These are phyloP conservation scores for Perodicticus potto DNA, from an alignment of 2,797 vertebrate species.

Conservation along the genomic window DNA sequence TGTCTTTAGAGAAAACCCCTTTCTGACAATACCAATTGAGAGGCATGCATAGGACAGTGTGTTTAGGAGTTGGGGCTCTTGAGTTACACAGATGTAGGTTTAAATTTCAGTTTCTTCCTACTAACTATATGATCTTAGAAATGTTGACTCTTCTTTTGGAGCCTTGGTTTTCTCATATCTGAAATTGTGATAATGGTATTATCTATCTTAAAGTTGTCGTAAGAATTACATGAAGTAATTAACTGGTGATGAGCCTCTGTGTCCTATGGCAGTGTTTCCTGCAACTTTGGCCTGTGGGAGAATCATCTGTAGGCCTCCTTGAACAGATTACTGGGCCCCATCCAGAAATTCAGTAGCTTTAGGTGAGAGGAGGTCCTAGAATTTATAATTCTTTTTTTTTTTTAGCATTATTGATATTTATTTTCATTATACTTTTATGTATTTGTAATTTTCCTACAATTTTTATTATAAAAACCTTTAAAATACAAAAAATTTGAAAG, in stretches of 20 bases:
- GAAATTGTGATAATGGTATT: background rate
- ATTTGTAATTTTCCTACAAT: background rate
- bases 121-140: background rate
- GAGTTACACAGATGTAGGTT: background rate
- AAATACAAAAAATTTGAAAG: background rate
- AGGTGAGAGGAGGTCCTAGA: background rate
- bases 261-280: background rate
- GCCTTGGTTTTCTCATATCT: background rate
- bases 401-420: slow-evolving; percentile 10
- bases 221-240: background rate
- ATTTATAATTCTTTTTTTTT: background rate
- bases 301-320: background rate
- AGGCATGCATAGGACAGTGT: background rate
- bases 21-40: background rate
- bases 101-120: background rate
- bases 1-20: background rate
- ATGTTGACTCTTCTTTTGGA: background rate
- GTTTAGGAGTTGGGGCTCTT: background rate
- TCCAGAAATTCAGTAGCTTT: background rate
- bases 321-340: background rate
- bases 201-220: background rate
- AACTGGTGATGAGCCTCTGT: background rate
- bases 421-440: background rate
- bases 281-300: background rate
- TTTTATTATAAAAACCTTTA: background rate